Conservation (phyloP, 1,140 invertebrate genomes). For the Zaprionus nigranus region DNA sequence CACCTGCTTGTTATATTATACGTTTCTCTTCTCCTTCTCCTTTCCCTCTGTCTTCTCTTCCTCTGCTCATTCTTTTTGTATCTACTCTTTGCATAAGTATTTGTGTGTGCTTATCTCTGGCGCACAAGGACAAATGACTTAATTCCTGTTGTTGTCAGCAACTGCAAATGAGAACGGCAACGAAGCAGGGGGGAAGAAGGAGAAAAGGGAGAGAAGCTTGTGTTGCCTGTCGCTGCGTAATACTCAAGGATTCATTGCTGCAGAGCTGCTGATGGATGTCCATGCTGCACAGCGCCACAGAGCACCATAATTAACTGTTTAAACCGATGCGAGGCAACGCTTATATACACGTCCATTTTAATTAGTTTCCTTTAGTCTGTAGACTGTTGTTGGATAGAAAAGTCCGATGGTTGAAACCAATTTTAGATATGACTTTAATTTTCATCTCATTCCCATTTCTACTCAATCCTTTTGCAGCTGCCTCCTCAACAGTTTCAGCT, state of each 20-base stretch:
- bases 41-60: neutral
- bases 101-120: constrained; percentile 61
- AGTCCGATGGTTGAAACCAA: too few relatives aligned
- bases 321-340: neutral
- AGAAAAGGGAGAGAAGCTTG: neutral
- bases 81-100: neutral
- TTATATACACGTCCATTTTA: neutral
- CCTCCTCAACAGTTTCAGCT: neutral
- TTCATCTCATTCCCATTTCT: too few relatives aligned
- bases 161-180: constrained; percentile 47
- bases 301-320: constrained; percentile 3
- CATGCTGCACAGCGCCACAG: too few relatives aligned
- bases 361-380: neutral
- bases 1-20: constrained; percentile 15
- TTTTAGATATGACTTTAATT: too few relatives aligned
- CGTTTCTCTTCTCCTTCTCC: neutral
- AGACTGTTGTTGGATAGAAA: neutral
- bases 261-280: neutral
- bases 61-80: neutral
- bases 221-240: constrained; percentile 8
- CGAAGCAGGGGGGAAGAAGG: constrained; percentile 43
- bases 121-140: constrained; percentile 82
- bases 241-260: constrained; percentile 10
- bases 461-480: neutral
- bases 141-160: constrained; percentile 68